Evolutionary conservation across 1,140 invertebrate genomes (phyloP).

Genomic region (Coelopa frigida): DNA sequence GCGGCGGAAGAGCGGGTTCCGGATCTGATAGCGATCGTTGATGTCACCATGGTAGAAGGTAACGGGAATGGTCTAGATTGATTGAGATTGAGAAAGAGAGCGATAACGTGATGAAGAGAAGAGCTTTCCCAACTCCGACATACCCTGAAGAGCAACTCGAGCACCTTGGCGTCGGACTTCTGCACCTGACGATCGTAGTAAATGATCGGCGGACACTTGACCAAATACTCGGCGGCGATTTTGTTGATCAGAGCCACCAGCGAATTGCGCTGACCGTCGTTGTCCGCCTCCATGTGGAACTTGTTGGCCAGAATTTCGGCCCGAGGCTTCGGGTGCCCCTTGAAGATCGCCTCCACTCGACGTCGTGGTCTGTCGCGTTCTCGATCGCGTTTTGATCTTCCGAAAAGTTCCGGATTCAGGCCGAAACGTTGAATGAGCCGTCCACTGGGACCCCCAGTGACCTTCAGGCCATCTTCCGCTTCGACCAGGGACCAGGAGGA

Average conservation of each 20-base stretch:
- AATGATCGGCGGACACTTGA: slow-evolving; percentile 54
- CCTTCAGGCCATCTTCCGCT: neutral
- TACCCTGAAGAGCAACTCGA: slow-evolving; percentile 51
- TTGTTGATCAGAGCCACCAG: slow-evolving; percentile 51
- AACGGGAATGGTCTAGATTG: slow-evolving; percentile 51
- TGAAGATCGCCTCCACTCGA: slow-evolving; percentile 43
- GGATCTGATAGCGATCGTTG: slow-evolving; percentile 33
- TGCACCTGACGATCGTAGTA: slow-evolving; percentile 54
- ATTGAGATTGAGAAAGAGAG: too few species aligned
- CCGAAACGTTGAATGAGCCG: slow-evolving; percentile 24
- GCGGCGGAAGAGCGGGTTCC: slow-evolving; percentile 20
- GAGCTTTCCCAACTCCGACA: neutral
- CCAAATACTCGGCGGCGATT: slow-evolving; percentile 51
- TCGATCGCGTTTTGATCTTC: neutral
- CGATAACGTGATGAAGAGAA: neutral
- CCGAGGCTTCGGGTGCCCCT: slow-evolving; percentile 50
- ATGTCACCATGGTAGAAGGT: slow-evolving; percentile 55
- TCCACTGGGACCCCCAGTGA: slow-evolving; percentile 21
- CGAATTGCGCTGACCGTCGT: slow-evolving; percentile 47
- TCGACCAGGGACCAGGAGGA: too few species aligned
- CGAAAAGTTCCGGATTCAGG: slow-evolving; percentile 19
- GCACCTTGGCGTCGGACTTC: slow-evolving; percentile 47
- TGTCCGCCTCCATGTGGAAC: slow-evolving; percentile 42
- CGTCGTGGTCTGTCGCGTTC: slow-evolving; percentile 16
- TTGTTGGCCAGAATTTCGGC: slow-evolving; percentile 48